Conservation (phyloP, 2,797 vertebrate species). For the Phyllotis vaccarum region DNA sequence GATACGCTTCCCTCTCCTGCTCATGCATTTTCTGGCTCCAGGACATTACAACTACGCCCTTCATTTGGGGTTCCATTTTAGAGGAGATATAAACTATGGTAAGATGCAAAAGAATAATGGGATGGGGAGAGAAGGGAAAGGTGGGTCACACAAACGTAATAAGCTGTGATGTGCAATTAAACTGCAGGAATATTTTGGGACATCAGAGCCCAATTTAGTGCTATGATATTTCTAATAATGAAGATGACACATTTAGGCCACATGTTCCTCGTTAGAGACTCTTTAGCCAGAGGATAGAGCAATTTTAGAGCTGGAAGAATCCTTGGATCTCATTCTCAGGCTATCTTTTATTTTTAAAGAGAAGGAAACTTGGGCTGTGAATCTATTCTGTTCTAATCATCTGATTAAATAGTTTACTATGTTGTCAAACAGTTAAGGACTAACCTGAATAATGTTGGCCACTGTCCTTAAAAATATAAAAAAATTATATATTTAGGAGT, state of each 20-base stretch:
- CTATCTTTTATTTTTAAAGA: conserved; percentile 62
- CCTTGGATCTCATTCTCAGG: conserved; percentile 64
- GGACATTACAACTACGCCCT: background rate
- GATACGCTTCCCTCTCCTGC: background rate
- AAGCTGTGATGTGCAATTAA: conserved; percentile 53
- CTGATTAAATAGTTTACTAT: conserved; percentile 43
- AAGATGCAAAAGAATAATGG: background rate
- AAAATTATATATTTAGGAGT: conserved; percentile 1
- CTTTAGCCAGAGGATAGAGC: conserved; percentile 56
- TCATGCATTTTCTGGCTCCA: background rate
- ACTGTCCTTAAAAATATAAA: background rate
- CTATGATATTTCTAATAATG: conserved; percentile 72
- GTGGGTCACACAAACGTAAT: background rate
- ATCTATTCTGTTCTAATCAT: conserved; percentile 25
- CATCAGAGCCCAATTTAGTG: conserved; percentile 69
- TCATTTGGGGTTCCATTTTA: background rate
- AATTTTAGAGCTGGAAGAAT: conserved; percentile 63
- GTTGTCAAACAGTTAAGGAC: background rate
- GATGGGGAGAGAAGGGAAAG: background rate
- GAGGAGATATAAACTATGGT: background rate
- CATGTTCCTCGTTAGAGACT: conserved; percentile 67
- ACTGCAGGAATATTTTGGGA: conserved; percentile 63
- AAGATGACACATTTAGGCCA: conserved; percentile 76
- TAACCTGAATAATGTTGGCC: conserved; percentile 10
- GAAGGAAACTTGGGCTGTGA: conserved; percentile 42